These are phyloP conservation scores for Rhinophrynus dorsalis DNA, from an alignment of 2,797 vertebrate genomes.

Conservation along the genomic window DNA sequence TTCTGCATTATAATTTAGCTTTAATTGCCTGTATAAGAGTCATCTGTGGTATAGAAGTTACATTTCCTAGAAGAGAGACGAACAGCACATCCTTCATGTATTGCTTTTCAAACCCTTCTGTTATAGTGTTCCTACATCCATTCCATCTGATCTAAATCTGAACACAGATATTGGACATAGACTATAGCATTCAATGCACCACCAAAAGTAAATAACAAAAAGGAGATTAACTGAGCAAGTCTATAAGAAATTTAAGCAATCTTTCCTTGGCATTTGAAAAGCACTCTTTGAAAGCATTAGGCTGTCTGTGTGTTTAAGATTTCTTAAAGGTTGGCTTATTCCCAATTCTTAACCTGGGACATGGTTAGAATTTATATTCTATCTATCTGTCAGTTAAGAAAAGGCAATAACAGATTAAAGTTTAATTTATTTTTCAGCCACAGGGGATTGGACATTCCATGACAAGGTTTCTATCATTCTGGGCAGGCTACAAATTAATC, in stretches of 20 bases:
- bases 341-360: conserved; percentile 40
- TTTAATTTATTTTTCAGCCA: conserved; percentile 56
- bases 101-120: too few species aligned
- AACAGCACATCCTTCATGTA: too few species aligned
- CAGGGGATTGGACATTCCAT: conserved; percentile 43
- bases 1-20: too few species aligned
- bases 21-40: too few species aligned
- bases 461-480: conserved; percentile 49
- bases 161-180: conserved; percentile 9
- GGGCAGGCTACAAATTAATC: conserved; percentile 48
- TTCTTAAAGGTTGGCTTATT: conserved; percentile 49
- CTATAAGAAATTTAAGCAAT: conserved; percentile 40
- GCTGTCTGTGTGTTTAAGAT: conserved; percentile 41
- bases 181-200: conserved; percentile 7
- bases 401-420: conserved; percentile 55
- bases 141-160: conserved; percentile 12
- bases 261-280: conserved; percentile 39
- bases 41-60: too few species aligned
- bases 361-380: conserved; percentile 53
- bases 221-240: conserved; percentile 35
- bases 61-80: too few species aligned
- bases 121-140: conserved; percentile 10
- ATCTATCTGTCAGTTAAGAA: conserved; percentile 49
- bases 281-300: conserved; percentile 33
- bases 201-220: conserved; percentile 20